Evolutionary conservation across 1,140 invertebrate genomes (phyloP).

Genomic region (Drosophila asahinai): DNA sequence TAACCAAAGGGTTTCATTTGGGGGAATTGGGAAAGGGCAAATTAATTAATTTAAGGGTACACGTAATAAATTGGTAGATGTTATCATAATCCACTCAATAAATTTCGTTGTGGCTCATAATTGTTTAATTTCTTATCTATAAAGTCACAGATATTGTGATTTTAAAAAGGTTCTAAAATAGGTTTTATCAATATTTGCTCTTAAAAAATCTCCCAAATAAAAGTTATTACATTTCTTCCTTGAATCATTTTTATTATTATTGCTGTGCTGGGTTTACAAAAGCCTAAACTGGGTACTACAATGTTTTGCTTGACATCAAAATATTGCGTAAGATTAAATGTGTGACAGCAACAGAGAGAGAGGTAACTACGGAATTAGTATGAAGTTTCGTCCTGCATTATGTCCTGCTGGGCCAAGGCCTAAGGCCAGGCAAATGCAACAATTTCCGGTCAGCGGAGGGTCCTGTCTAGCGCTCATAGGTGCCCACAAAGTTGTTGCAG

Average conservation of each 20-base stretch:
- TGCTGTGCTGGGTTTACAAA: conserved; percentile 4
- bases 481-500: conserved; percentile 88
- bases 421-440: conserved; percentile 9
- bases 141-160: too few relatives aligned
- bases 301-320: conserved; percentile 37
- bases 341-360: not conserved
- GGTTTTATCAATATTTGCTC: too few relatives aligned
- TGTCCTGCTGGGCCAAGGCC: not conserved
- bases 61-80: too few relatives aligned
- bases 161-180: too few relatives aligned
- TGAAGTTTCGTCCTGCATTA: conserved; percentile 6
- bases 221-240: not conserved
- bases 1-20: not conserved
- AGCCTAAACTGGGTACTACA: conserved; percentile 9
- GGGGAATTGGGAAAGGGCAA: not conserved
- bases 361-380: not conserved
- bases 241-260: conserved; percentile 15
- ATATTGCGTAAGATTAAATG: conserved; percentile 29
- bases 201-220: not conserved
- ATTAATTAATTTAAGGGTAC: too few relatives aligned
- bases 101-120: too few relatives aligned
- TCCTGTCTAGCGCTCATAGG: conserved; percentile 77
- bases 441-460: too few relatives aligned
- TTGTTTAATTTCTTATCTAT: too few relatives aligned
- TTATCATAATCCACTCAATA: too few relatives aligned